Percentiles rank a stretch among this genome's conserved stretches.
These are phyloP conservation scores for Psephotus haematonotus DNA, from an alignment of 2,113 vertebrate species.

Conservation along the genomic window DNA sequence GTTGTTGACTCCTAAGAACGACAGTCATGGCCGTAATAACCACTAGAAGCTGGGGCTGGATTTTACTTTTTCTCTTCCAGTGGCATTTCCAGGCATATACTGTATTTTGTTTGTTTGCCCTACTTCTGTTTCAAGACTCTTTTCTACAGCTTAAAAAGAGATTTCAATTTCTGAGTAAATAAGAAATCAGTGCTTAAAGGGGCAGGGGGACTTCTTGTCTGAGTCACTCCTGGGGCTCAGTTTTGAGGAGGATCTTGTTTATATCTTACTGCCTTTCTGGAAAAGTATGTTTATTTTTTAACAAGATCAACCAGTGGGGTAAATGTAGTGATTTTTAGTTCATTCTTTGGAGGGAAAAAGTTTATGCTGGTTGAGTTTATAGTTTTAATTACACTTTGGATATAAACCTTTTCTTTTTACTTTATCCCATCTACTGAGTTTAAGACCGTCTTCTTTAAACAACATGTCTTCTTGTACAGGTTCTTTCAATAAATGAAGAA, in stretches of 20 bases:
- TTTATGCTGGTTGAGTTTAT: background rate
- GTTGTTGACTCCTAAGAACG: background rate
- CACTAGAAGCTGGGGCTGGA: background rate
- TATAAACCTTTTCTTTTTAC: background rate
- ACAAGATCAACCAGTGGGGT: background rate
- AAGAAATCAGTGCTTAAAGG: background rate
- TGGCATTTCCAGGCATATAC: background rate
- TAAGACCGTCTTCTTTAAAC: background rate
- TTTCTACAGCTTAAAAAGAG: background rate
- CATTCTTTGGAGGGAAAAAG: background rate
- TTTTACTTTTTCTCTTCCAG: background rate
- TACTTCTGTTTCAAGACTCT: background rate
- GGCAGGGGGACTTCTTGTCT: background rate
- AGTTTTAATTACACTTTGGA: background rate
- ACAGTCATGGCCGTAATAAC: background rate
- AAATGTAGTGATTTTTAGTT: background rate
- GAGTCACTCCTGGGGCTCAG: background rate
- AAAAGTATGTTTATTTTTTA: background rate
- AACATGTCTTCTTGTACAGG: constrained; percentile 64
- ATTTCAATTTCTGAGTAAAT: background rate
- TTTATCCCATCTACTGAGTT: background rate
- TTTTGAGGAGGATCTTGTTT: background rate
- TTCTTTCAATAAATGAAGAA: constrained; percentile 95
- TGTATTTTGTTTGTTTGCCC: background rate
- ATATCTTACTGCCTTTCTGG: background rate